Evolutionary conservation across 2,797 vertebrate species (phyloP), one percentile per base, ranked within the genome.

Genomic region (Danio tinwini): DNA sequence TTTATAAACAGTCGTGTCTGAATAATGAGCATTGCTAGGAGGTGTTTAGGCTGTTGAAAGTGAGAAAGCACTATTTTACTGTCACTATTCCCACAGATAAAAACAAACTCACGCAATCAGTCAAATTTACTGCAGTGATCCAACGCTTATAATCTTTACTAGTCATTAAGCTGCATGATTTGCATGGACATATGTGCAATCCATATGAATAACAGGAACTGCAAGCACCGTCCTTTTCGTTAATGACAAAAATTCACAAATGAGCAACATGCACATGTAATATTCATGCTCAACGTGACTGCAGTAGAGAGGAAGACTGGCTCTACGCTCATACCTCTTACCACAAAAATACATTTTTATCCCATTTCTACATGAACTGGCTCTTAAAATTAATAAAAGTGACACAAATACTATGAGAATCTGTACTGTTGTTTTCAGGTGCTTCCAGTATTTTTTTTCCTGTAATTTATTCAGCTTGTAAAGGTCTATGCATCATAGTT

Each of bases 11-110:
- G 72, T 80, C 81, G 71, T 80, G 76, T 47, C 67, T 86, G 83
- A 84, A 87, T 85, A 82, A 84, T 85, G 65, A 52, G 81, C 82
- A 76, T 78, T 78, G 70, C 78, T 81, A 74, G 74, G 68, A 82
- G 82, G 73, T 71, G 64, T 84, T 87, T 81, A 74, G 44, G 55
- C 59, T 75, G 44, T 55, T 16, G 64, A 76, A 64, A 69, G 70
- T 63, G 72, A 78, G 59, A 55, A 40, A 76, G 59, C 64, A 68
- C 44, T 29, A 5, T 42, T 63, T 68, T 59, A 40, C 74, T 14
- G 13, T 82, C 37, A 55, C 62, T 45, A 19, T 29, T n/a, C 61
- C 68, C 52, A 17, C 80, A 56, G 39, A 69, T 17, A 71, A 21
- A 75, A 6, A 61, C 56, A 21, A 17, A 16, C 29, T 58, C 17